Percentiles rank a stretch among this genome's conserved stretches.
phyloP scores from a whole-genome alignment of 2,113 vertebrate genomes.

The Plecotus auritus region DNA sequence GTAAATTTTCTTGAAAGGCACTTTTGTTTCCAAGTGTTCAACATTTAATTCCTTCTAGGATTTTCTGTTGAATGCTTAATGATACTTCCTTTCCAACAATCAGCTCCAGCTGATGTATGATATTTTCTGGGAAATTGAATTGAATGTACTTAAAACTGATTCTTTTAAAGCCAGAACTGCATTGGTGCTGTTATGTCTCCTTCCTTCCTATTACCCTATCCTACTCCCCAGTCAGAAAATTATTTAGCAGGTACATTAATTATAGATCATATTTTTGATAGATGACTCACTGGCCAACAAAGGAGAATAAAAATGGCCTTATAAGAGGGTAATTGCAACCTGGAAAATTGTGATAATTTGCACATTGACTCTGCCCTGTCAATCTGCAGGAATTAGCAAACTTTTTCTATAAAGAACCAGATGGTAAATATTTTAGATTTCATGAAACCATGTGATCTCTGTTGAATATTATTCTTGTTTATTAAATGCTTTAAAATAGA shows the following conservation, averaged over 20 bases:
- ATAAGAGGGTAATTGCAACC: neutral
- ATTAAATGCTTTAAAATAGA: neutral
- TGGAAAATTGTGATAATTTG: neutral
- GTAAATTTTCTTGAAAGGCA: constrained; percentile 10
- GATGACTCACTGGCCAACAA: neutral
- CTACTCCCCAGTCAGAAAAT: neutral
- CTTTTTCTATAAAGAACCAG: neutral
- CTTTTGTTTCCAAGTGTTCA: constrained; percentile 20
- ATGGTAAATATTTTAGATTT: neutral
- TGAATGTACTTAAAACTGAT: neutral
- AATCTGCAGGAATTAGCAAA: neutral
- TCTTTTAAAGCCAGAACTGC: neutral
- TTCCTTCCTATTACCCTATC: neutral
- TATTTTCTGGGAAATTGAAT: neutral
- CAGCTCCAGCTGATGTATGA: neutral
- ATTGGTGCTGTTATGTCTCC: neutral
- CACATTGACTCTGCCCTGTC: neutral
- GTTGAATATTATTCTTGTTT: neutral
- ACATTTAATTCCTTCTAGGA: neutral
- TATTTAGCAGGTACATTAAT: neutral
- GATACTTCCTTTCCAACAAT: constrained; percentile 16
- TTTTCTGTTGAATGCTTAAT: constrained; percentile 8
- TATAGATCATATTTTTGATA: neutral
- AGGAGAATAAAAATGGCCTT: neutral
- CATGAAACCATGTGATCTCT: neutral